Evolutionary conservation across 2,797 vertebrate genomes (phyloP), one percentile per base, ranked within the genome.

Genomic region (Gymnothorax javanicus): DNA sequence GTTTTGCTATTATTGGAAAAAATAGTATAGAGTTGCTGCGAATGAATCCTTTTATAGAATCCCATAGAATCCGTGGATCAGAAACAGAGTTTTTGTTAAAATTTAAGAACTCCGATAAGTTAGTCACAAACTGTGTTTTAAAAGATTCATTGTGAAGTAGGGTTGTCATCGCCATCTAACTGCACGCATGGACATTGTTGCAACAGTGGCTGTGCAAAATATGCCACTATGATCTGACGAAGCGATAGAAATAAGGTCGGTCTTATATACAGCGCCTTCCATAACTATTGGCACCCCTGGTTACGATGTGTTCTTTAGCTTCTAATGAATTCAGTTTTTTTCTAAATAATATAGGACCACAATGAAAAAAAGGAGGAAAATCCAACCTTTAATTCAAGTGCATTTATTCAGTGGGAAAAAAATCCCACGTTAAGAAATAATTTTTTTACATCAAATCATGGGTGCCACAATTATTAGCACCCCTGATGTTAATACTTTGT

Each of bases 41-140:
- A 69, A 69, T 69, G n/a, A 69, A 69, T 69, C 67, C n/a, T 69
- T 69, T 69, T 25, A 69, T n/a, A 69, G 23, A n/a, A n/a, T 69
- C 67, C n/a, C 67, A 69, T 69, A 69, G 3, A 69, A 69, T 69
- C 67, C 67, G 9, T 69, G 67, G 67, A n/a, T 69, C 23, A 69
- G 67, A 69, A 69, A 69, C 67, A 69, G 64, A 69, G 67, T 27
- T 69, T 69, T 69, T 69, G 13, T 69, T 25, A 69, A 69, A 69
- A n/a, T 69, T 25, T 25, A 69, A 2, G 9, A 69, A 69, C 8
- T 69, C 62, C 20, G 62, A 67, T 17, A 67, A 17, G 23, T 69
- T 23, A n/a, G n/a, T 13, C 27, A 5, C 67, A 25, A 69, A 69
- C 27, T 69, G 67, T 69, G 27, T n/a, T 1, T 25, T 69, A 25